Evolutionary conservation across 2,888 invertebrate genomes (phyloP).

Genomic region (Heliconius erato): DNA sequence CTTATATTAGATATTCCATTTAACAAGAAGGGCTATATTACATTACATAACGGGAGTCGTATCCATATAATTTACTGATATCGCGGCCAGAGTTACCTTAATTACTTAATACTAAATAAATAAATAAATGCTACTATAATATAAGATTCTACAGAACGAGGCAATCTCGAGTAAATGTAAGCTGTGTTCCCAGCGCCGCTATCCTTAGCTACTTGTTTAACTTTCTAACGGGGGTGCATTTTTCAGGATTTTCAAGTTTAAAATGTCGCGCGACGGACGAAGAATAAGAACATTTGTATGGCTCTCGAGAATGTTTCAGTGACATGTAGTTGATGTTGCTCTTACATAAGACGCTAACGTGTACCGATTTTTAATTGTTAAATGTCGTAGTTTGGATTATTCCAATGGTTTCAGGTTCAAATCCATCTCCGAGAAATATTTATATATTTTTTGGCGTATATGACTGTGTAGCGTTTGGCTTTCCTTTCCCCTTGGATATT

Average conservation of each 20-base stretch:
- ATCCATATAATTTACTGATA: no score
- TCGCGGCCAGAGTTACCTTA: no score
- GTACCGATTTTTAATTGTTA: neutral
- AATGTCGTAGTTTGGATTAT: neutral
- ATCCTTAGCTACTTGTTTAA: neutral
- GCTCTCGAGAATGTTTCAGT: slow-evolving; percentile 27
- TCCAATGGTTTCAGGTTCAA: neutral
- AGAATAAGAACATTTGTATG: slow-evolving; percentile 11
- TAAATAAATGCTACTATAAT: neutral
- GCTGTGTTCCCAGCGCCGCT: neutral
- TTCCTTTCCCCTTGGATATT: no score
- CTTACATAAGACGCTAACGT: neutral
- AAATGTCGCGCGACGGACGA: slow-evolving; percentile 4
- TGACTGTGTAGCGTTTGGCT: no score
- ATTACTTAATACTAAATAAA: no score
- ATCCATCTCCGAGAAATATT: no score
- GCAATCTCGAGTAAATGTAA: slow-evolving; percentile 2
- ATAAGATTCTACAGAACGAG: neutral
- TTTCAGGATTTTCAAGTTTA: slow-evolving; percentile 21
- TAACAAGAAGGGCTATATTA: no score
- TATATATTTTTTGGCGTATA: no score
- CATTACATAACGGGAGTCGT: no score
- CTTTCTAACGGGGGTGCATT: slow-evolving; percentile 21
- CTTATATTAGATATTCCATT: no score
- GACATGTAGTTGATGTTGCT: slow-evolving; percentile 13